Conservation (phyloP, 2,113 vertebrate genomes). For the Danionella cerebrum region DNA sequence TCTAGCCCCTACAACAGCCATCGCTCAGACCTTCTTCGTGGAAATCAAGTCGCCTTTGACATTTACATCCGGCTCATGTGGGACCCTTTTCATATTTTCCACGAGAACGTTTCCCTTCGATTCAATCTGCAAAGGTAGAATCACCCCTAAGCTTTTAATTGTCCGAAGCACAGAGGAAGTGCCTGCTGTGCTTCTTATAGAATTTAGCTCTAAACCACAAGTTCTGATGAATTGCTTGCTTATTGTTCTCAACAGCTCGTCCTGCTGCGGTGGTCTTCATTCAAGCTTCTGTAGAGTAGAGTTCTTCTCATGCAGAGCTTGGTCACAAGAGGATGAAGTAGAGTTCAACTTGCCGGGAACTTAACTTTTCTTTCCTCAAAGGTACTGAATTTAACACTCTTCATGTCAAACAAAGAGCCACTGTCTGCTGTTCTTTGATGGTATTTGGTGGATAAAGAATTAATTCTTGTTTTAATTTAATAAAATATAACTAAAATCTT, state of each 20-base stretch:
- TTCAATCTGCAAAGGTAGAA: neutral
- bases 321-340: neutral
- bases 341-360: neutral
- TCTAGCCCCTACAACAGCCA: neutral
- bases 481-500: too few relatives aligned
- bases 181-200: neutral
- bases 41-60: conserved; percentile 14
- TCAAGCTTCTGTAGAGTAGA: neutral
- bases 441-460: too few relatives aligned
- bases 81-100: neutral
- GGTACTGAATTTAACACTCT: too few relatives aligned
- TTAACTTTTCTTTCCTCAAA: too few relatives aligned
- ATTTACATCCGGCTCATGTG: neutral
- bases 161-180: neutral
- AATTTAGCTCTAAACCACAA: neutral
- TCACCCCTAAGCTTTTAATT: neutral
- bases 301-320: neutral
- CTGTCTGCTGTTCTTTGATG: too few relatives aligned
- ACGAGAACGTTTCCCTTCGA: neutral
- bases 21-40: neutral
- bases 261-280: conserved; percentile 2
- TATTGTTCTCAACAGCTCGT: neutral
- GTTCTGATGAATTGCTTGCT: neutral
- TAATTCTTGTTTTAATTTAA: too few relatives aligned
- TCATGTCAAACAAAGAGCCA: too few relatives aligned